Evolutionary conservation across 2,888 invertebrate species (phyloP).

Genomic region (Priapulus caudatus): DNA sequence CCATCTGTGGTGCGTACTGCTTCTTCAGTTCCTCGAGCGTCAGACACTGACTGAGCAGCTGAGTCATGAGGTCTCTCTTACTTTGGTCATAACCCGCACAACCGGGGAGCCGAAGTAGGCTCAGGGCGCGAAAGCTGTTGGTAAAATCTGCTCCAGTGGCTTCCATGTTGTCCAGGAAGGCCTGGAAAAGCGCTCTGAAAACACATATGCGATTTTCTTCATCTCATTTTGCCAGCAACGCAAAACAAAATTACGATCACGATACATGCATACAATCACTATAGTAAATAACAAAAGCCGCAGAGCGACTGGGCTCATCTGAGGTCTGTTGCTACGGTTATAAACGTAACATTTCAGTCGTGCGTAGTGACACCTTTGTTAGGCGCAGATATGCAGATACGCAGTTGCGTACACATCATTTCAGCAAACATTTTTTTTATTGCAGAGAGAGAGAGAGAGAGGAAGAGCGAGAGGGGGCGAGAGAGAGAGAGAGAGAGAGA

Average conservation of each 20-base stretch:
- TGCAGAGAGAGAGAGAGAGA: too few relatives aligned
- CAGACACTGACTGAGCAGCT: constrained; percentile 34
- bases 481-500: too few relatives aligned
- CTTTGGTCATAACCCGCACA: constrained; percentile 23
- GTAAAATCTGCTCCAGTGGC: constrained; percentile 54
- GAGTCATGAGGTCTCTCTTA: constrained; percentile 17
- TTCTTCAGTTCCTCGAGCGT: constrained; percentile 30
- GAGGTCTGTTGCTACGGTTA: too few relatives aligned
- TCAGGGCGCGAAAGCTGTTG: constrained; percentile 37
- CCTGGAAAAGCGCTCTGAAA: constrained; percentile 40
- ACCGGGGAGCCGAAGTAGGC: constrained; percentile 29
- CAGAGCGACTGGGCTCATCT: too few relatives aligned
- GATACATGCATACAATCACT: not conserved
- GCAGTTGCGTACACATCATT: too few relatives aligned
- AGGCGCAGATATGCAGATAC: too few relatives aligned
- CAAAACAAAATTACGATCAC: not conserved
- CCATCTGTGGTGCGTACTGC: constrained; percentile 30
- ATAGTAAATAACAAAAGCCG: constrained; percentile 5
- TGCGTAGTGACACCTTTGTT: too few relatives aligned
- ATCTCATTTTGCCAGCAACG: not conserved
- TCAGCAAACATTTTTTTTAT: too few relatives aligned
- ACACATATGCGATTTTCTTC: constrained; percentile 9
- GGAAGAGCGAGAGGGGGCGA: too few relatives aligned
- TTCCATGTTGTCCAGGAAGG: constrained; percentile 50
- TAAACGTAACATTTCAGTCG: too few relatives aligned